Percentiles rank a stretch among this genome's conserved stretches.
phyloP scores from a whole-genome alignment of 2,797 vertebrate species.

The Pelobates cultripes region DNA sequence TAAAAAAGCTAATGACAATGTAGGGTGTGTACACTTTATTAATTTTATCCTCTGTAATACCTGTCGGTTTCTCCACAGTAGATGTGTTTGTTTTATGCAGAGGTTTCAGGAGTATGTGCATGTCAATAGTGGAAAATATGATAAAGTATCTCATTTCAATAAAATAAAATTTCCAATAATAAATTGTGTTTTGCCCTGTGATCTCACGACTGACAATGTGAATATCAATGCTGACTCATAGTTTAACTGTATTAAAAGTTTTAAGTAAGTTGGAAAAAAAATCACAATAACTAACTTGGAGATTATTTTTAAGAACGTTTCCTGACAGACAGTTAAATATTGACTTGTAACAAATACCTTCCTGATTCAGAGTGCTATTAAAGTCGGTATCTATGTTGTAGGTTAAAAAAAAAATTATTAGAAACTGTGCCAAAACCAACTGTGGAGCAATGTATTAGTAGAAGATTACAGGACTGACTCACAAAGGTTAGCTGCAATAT shows the following conservation, averaged over 20 bases:
- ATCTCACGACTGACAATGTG: not conserved
- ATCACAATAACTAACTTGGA: not conserved
- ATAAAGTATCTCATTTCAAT: too few species aligned
- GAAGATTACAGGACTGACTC: too few species aligned
- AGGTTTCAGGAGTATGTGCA: not conserved
- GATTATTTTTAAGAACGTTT: not conserved
- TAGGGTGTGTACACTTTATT: too few species aligned
- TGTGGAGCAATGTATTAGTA: too few species aligned
- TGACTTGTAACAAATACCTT: not conserved
- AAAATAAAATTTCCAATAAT: too few species aligned
- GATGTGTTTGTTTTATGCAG: not conserved
- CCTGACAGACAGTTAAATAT: not conserved
- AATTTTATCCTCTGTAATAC: not conserved
- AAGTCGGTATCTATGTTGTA: too few species aligned
- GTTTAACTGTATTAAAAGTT: not conserved
- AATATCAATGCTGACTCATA: not conserved
- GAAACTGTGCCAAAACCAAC: too few species aligned
- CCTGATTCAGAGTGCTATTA: too few species aligned
- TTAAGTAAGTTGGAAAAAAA: not conserved
- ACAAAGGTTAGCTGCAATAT: too few species aligned
- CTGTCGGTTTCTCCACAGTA: not conserved
- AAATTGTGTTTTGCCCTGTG: not conserved
- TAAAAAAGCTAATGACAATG: too few species aligned
- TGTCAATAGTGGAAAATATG: not conserved
- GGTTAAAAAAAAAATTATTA: too few species aligned